Conservation (phyloP, 2,113 vertebrate species). For the Mustelus asterias region DNA sequence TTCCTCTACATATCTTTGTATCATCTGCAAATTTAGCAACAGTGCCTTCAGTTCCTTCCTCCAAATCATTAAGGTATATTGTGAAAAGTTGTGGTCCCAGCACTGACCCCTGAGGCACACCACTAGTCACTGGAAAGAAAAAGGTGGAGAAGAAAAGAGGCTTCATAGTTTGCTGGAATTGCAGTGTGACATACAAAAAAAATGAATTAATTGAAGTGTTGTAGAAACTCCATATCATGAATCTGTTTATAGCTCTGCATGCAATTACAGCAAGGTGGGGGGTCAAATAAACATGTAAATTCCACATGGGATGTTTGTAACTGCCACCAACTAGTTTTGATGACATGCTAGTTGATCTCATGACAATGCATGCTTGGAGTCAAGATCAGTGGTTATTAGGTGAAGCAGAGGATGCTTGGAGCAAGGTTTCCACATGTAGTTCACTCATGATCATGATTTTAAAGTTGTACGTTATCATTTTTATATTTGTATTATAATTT, state of each 20-base stretch:
- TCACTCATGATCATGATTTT: no score
- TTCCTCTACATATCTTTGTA: no score
- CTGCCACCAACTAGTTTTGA: background rate
- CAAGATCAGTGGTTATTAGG: background rate
- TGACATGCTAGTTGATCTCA: background rate
- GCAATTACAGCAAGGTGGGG: background rate
- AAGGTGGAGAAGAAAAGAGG: background rate
- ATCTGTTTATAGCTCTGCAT: background rate
- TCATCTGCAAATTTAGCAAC: no score
- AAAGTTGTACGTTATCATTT: background rate
- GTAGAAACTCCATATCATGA: background rate
- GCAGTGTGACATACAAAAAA: background rate
- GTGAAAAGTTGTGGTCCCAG: no score
- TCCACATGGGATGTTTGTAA: background rate
- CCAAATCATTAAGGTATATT: no score
- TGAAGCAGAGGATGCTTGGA: background rate
- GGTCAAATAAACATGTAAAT: background rate
- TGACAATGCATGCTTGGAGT: background rate
- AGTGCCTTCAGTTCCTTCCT: no score
- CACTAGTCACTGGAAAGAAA: background rate
- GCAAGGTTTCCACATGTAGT: background rate
- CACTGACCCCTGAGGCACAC: no score
- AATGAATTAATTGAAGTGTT: background rate
- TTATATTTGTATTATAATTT: background rate
- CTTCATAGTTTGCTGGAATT: background rate